Percentiles rank a stretch among this genome's conserved stretches.
Conservation (phyloP, 1,140 invertebrate genomes). For the Caenorhabditis latens region DNA sequence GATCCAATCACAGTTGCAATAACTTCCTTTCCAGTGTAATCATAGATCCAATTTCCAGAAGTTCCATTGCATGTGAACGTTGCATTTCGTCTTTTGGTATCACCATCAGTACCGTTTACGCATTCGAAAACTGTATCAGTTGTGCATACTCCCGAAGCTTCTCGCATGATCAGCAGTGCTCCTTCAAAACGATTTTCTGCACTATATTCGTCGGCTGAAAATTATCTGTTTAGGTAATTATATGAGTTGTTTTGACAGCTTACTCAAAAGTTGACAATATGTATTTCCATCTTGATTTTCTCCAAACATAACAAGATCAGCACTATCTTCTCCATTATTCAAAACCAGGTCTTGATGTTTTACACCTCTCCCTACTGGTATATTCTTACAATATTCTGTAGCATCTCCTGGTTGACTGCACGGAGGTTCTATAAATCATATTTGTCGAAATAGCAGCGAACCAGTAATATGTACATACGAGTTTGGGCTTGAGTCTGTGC, state of each 20-base stretch:
- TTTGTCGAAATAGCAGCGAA: no score
- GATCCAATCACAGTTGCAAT: background rate
- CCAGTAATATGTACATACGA: no score
- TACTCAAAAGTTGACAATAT: background rate
- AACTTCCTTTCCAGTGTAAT: background rate
- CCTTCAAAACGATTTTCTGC: background rate
- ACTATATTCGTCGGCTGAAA: background rate
- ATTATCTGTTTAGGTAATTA: background rate
- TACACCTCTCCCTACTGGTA: no score
- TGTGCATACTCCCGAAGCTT: background rate
- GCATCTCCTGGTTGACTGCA: no score
- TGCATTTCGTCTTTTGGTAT: background rate
- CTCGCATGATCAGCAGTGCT: background rate
- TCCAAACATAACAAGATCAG: background rate
- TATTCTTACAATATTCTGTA: no score
- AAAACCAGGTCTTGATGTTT: no score
- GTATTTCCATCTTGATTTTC: background rate
- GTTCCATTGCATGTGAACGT: background rate
- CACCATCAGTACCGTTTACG: background rate
- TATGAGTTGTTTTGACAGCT: background rate
- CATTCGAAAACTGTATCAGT: background rate
- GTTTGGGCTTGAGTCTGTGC: no score
- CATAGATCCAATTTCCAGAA: constrained; percentile 4
- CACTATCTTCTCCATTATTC: background rate
- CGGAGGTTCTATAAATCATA: no score